Base-by-base conservation (phyloP, 2,888 invertebrate species). In the Polymixis lichenea region DNA sequence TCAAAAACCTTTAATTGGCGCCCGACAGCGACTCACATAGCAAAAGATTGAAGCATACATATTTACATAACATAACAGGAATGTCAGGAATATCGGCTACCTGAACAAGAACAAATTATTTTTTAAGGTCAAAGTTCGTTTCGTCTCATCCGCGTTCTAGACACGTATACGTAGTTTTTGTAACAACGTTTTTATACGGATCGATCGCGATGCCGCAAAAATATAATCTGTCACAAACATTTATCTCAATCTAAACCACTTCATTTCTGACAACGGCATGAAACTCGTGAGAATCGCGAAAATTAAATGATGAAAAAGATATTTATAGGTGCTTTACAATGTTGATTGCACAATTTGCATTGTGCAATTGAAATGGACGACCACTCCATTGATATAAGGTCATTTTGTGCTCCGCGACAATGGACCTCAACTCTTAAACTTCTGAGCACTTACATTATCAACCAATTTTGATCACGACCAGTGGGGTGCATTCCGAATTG, bases 291-390 rank as follows among this genome's bases (percentile, higher is more conserved):
- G 43, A 46, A 68, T 55, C 53, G 11, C 25, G 38, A 22, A 38
- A 22, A 19, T 66, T 32, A 55, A 43, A 43, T 22, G 6, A 46
- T 32, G 17, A 11, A 62, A 64, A n/a, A 46, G 17, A n/a, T 46
- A 70, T 28, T 64, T 61, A n/a, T 62, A 55, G 2, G 32, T 46
- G 72, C 28, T 55, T 46, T 43, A 70, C 53, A 69, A 55, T 46
- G 25, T 4, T 25, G 17, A 69, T 8, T 43, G 61, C 66, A 49
- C n/a, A 25, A 8, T 66, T 8, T 53, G 65, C 25, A 71, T 72
- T 32, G 25, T 49, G 46, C 72, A 49, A 38, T 46, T 72, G 28
- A 43, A 28, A 3, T 25, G 28, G 15, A 15, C 25, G 56, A 19
- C 28, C 15, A 32, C 2, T 43, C 17, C 17, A 43, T 67, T 53